Base-by-base conservation (phyloP, 2,797 vertebrate genomes). In the Macropodus opercularis region DNA sequence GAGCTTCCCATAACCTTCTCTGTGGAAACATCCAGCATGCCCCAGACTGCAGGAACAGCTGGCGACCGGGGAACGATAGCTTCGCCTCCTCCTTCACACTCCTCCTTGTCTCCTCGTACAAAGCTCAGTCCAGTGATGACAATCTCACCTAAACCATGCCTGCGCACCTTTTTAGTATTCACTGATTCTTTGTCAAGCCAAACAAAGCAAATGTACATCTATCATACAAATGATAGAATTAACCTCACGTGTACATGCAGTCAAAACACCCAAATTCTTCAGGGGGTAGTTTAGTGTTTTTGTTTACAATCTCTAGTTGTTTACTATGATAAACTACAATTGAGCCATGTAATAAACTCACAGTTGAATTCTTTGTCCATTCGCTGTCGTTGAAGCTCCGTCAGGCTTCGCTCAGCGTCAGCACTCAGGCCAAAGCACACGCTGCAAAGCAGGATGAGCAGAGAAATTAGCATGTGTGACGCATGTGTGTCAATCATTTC, bases 351-450 rank as follows among this genome's bases (percentile, higher is more conserved):
- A 35, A 51, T 51, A 61, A 42, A 91, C 92, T 93, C 70, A 93
- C 92, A 51, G 70, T 88, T 86, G 35, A 85, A 86, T 18, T 85
- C 84, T 23, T 69, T 76, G 65, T 89, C 55, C 1, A 79, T 43
- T 8, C 92, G 88, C 67, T 63, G 91, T 17, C 85, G 92, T 60
- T 92, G 93, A 60, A 82, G 81, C 47, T 79, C 82, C 54, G 71
- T 92, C 81, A 94, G 86, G 72, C 85, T 92, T 67, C 91, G 93
- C 23, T 95, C 92, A 86, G 93, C 79, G 73, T 94, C 85, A 2
- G 91, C 84, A 53, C 93, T 92, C 57, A 95, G 85, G 26, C 85
- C 89, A 67, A 95, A 94, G 85, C 93, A 94, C 76, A 91, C 62
- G 60, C 96, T 98, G 77, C 41, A 88, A 88, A 72, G 70, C 52